A percentile compares a stretch with the other conserved stretches of the same genome.
These are phyloP conservation scores for Tenthredo mesomela DNA, from an alignment of 2,888 invertebrate genomes.

Conservation along the genomic window DNA sequence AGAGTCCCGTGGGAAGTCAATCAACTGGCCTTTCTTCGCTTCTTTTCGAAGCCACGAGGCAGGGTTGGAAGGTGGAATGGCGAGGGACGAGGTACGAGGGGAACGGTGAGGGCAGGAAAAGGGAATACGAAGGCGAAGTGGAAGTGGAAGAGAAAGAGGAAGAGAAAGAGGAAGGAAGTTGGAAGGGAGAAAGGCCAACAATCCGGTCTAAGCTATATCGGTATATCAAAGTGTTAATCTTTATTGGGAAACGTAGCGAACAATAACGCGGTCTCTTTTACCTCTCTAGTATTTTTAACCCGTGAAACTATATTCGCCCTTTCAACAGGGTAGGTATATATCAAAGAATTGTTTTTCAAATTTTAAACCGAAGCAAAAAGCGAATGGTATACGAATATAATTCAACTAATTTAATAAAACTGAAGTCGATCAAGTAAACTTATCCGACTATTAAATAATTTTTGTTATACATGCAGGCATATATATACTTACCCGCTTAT, in stretches of 20 bases:
- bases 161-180: slow-evolving; percentile 2
- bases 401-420: neutral
- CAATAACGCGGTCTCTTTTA: slow-evolving; percentile 41
- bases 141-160: neutral
- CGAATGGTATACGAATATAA: neutral
- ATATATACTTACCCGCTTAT: neutral
- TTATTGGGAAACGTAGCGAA: slow-evolving; percentile 44
- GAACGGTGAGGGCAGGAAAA: neutral
- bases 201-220: slow-evolving; percentile 50
- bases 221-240: slow-evolving; percentile 51
- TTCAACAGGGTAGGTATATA: neutral
- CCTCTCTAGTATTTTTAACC: neutral
- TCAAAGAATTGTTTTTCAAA: too few species aligned
- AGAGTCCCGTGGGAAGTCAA: slow-evolving; percentile 77
- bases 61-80: neutral
- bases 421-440: neutral
- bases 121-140: neutral
- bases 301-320: neutral
- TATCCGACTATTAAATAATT: neutral
- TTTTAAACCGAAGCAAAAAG: neutral
- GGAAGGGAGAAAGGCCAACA: slow-evolving; percentile 35
- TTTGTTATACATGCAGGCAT: neutral
- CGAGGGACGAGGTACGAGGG: neutral
- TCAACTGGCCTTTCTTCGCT: slow-evolving; percentile 75
- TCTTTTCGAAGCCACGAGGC: slow-evolving; percentile 47